These are phyloP conservation scores for Solenopsis fugax DNA, from an alignment of 1,140 invertebrate genomes.

Conservation along the genomic window DNA sequence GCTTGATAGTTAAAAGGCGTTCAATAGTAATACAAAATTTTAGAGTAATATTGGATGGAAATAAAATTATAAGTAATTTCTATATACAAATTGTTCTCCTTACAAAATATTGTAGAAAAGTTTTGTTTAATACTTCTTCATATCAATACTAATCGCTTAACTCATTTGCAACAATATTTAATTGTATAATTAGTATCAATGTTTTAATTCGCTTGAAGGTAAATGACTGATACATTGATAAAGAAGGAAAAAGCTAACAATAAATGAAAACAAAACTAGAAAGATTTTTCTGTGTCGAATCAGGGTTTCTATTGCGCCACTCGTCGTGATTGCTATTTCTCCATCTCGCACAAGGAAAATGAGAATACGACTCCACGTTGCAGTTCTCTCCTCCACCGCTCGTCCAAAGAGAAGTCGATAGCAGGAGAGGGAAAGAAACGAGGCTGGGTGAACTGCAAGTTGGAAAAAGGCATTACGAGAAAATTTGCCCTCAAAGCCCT, in stretches of 20 bases:
- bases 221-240: constrained; percentile 30
- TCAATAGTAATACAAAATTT: background rate
- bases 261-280: constrained; percentile 8
- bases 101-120: background rate
- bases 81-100: background rate
- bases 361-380: constrained; percentile 46
- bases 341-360: constrained; percentile 67
- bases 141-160: background rate
- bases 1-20: background rate
- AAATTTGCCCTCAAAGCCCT: constrained; percentile 36
- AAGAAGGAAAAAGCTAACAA: background rate
- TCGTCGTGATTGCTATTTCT: constrained; percentile 73
- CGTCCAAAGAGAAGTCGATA: constrained; percentile 36
- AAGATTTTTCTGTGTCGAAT: constrained; percentile 21
- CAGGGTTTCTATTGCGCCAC: constrained; percentile 55
- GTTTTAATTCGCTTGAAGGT: background rate
- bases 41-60: background rate
- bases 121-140: background rate
- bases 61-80: background rate
- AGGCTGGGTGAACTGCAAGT: background rate
- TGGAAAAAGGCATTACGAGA: constrained; percentile 48
- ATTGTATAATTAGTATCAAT: background rate
- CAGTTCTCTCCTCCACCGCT: constrained; percentile 33
- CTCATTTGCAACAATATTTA: background rate
- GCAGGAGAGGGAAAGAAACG: constrained; percentile 5